Evolutionary conservation across 2,113 vertebrate species (phyloP), one percentile per base, ranked within the genome.

Genomic region (Hyla sarda): DNA sequence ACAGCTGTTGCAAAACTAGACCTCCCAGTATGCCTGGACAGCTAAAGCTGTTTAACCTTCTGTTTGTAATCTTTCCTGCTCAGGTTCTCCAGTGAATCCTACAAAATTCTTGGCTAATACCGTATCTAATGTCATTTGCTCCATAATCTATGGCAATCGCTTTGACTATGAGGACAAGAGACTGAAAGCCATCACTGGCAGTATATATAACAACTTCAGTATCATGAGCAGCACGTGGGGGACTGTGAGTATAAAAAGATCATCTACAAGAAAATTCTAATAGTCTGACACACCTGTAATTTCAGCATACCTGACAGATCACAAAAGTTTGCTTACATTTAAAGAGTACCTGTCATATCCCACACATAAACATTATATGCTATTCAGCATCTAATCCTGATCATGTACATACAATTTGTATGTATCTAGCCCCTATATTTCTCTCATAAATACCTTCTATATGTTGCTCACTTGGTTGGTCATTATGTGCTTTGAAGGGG

Each of bases 61-160:
- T 41, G 41, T 74, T 23, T 74, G 10, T 47, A 21, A 28, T 32
- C 32, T 37, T 56, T 19, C 2, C 52, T 25, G 12, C 30, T 25
- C 34, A 91, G 90, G 88, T 1, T 56, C 81, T 17, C 14, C 87
- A 2, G 82, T 90, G 1, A n/a, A 91, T 56, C 90, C 88, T 1
- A 76, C 85, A 13, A 56, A 78, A 37, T 72, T 56, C 54, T 69
- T 92, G 2, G 69, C 84, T 58, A 88, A 82, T 8, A 83, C 89
- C 0, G 82, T 88, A 1, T 88, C 90, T 74, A 91, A 92, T 45
- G 88, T 92, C 8, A 90, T 92, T 84, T 88, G 90, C 88, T 91
- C 90, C 13, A 69, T 92, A 3, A 78, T 91, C 21, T 91, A 91
- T 25, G 91, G 92, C 21, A 88, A 89, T 32, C 87, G 90, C 7